Evolutionary conservation across 2,113 vertebrate species (phyloP).

Genomic region (Seriola rivoliana): DNA sequence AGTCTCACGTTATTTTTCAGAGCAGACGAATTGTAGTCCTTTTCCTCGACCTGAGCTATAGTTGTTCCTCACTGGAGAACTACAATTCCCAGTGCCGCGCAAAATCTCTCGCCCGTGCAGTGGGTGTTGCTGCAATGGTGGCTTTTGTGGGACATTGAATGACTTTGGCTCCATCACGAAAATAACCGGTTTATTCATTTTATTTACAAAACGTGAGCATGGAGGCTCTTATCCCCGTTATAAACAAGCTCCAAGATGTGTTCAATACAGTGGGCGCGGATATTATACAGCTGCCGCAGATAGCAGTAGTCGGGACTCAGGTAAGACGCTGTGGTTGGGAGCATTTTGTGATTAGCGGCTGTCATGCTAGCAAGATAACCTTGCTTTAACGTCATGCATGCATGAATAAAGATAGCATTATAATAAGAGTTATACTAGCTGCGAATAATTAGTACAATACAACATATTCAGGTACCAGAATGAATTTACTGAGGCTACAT

Average conservation of each 20-base stretch:
- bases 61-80: conserved; percentile 8
- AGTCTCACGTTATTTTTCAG: conserved; percentile 8
- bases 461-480: background rate
- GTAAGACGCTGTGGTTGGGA: conserved; percentile 78
- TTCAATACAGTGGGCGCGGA: conserved; percentile 98
- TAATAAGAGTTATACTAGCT: background rate
- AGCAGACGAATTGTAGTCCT: conserved; percentile 49
- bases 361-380: conserved; percentile 53
- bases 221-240: conserved; percentile 98
- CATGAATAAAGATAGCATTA: background rate
- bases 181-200: conserved; percentile 58
- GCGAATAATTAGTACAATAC: background rate
- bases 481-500: background rate
- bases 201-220: conserved; percentile 73
- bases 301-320: conserved; percentile 98
- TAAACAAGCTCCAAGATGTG: conserved; percentile 98
- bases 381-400: background rate
- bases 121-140: conserved; percentile 82
- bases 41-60: fast-evolving
- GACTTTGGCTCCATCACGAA: conserved; percentile 84
- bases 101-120: background rate
- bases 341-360: conserved; percentile 25
- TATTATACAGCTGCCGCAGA: conserved; percentile 97
- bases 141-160: conserved; percentile 85
- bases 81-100: conserved; percentile 74